These are phyloP conservation scores for Volucella inflata DNA, from an alignment of 2,888 invertebrate species.

Conservation along the genomic window DNA sequence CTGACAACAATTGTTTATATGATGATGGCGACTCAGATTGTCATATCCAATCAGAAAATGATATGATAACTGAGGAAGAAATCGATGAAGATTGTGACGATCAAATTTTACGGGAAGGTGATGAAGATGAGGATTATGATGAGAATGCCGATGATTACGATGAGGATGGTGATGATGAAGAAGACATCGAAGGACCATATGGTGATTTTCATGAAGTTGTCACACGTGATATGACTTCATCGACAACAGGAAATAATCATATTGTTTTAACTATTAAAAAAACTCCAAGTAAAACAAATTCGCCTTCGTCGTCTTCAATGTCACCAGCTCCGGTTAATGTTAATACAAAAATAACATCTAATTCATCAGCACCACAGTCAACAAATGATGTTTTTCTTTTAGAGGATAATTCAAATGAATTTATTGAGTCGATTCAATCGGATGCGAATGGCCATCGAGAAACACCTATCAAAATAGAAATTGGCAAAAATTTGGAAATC, in stretches of 20 bases:
- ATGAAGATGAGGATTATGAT: slow-evolving; percentile 61
- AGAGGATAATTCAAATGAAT: slow-evolving; percentile 17
- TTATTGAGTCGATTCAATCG: neutral
- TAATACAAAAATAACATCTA: slow-evolving; percentile 37
- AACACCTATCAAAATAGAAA: neutral
- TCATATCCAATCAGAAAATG: slow-evolving; percentile 59
- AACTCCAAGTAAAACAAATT: slow-evolving; percentile 80
- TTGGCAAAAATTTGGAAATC: slow-evolving; percentile 22
- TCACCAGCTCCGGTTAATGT: slow-evolving; percentile 72
- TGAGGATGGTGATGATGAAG: slow-evolving; percentile 75
- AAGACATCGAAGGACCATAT: slow-evolving; percentile 65
- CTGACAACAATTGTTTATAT: slow-evolving; percentile 75
- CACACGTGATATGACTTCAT: slow-evolving; percentile 78
- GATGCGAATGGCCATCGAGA: neutral
- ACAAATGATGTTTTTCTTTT: slow-evolving; percentile 34
- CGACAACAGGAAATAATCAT: slow-evolving; percentile 79
- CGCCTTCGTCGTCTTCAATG: slow-evolving; percentile 78
- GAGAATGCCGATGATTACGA: slow-evolving; percentile 64
- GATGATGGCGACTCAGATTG: slow-evolving; percentile 70
- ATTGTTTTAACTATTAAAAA: slow-evolving; percentile 82
- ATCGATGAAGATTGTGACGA: slow-evolving; percentile 66
- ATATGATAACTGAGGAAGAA: slow-evolving; percentile 63
- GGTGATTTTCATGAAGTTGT: slow-evolving; percentile 79
- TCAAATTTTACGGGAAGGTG: slow-evolving; percentile 42
- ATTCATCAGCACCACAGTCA: slow-evolving; percentile 25